Conservation (phyloP, 1,140 invertebrate species). For the Elymnias hypermnestra region DNA sequence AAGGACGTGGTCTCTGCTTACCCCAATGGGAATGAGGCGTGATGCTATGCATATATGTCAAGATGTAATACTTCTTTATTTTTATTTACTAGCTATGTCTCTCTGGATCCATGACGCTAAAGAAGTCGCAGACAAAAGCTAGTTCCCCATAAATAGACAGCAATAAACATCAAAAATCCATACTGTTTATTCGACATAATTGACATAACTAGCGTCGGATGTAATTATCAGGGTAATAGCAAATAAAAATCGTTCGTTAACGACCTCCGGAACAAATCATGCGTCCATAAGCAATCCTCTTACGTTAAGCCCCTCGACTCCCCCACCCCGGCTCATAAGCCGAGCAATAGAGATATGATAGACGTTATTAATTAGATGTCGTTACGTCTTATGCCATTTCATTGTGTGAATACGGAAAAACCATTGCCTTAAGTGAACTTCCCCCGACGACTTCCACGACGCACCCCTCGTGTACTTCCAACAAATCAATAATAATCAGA, state of each 20-base stretch:
- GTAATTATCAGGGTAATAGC: slow-evolving; percentile 37
- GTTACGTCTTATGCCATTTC: slow-evolving; percentile 70
- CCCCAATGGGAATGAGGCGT: no score
- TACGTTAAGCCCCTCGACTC: slow-evolving; percentile 48
- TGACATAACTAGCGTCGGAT: slow-evolving; percentile 12
- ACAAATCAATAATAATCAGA: slow-evolving; percentile 13
- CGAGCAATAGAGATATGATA: slow-evolving; percentile 72
- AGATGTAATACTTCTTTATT: no score
- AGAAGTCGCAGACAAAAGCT: no score
- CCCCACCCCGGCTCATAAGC: slow-evolving; percentile 46
- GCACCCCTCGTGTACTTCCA: slow-evolving; percentile 6
- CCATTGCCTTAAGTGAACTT: slow-evolving; percentile 38
- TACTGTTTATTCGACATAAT: slow-evolving; percentile 6
- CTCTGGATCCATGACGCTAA: no score
- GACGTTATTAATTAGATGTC: slow-evolving; percentile 74
- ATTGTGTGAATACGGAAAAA: slow-evolving; percentile 63
- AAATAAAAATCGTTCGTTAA: slow-evolving; percentile 55
- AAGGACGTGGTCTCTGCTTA: no score
- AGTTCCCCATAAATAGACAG: no score
- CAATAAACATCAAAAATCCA: background rate
- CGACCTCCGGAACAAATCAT: slow-evolving; percentile 62
- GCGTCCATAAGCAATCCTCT: slow-evolving; percentile 68
- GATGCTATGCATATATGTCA: no score
- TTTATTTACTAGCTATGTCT: no score
- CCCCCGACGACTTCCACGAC: slow-evolving; percentile 20